phyloP scores from a whole-genome alignment of 2,797 vertebrate species.

The Gouania willdenowi region DNA sequence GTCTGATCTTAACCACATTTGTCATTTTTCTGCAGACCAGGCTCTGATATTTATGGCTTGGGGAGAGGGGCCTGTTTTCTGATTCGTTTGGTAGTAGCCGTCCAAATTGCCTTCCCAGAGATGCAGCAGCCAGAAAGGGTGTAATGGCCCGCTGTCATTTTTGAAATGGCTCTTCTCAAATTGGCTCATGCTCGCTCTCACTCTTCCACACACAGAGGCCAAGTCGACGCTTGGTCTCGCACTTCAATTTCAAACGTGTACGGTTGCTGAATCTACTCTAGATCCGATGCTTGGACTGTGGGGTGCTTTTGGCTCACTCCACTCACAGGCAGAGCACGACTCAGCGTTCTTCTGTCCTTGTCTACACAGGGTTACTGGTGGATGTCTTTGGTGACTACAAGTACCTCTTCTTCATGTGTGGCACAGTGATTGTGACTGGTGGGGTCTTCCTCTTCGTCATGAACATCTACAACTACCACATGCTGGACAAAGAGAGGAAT shows the following conservation, averaged over 20 bases:
- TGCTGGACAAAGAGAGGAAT: conserved; percentile 67
- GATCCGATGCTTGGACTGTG: background rate
- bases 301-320: background rate
- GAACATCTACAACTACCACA: conserved; percentile 79
- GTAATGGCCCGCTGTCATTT: conserved; percentile 56
- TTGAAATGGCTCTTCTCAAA: conserved; percentile 43
- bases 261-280: background rate
- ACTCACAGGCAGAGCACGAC: background rate
- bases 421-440: conserved; percentile 71
- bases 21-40: conserved; percentile 60
- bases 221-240: conserved; percentile 11
- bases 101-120: conserved; percentile 62
- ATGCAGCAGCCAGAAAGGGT: conserved; percentile 32
- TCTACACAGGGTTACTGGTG: conserved; percentile 69
- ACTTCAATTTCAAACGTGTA: conserved; percentile 18
- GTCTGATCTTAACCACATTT: conserved; percentile 61
- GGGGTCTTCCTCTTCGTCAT: conserved; percentile 80
- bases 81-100: conserved; percentile 60
- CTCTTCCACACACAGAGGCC: conserved; percentile 1
- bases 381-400: conserved; percentile 76
- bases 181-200: conserved; percentile 14
- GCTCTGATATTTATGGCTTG: conserved; percentile 51
- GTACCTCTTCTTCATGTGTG: conserved; percentile 82
- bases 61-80: conserved; percentile 48
- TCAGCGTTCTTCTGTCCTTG: too few species aligned